Percentiles rank a stretch among this genome's conserved stretches.
Conservation (phyloP, 2,113 vertebrate genomes). For the Elachura formosa region DNA sequence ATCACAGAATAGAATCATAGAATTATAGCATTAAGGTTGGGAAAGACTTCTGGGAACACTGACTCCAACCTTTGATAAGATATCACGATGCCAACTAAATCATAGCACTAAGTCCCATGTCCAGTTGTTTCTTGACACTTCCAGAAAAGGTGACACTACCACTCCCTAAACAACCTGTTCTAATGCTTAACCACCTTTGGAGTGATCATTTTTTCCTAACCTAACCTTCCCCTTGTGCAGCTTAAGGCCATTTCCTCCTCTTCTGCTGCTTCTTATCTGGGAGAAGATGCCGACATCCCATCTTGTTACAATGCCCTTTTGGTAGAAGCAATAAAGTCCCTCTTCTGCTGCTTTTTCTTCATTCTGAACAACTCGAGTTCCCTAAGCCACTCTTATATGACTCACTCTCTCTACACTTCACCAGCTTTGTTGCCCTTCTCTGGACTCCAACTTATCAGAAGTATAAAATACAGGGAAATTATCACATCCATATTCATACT, state of each 20-base stretch:
- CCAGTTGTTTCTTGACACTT: background rate
- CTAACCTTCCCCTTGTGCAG: background rate
- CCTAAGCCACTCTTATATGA: background rate
- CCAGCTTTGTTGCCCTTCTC: background rate
- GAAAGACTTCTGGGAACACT: background rate
- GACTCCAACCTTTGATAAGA: background rate
- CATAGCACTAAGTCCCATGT: background rate
- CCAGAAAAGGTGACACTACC: background rate
- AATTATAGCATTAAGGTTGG: background rate
- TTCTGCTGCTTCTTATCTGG: background rate
- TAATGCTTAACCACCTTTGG: background rate
- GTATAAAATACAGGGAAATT: background rate
- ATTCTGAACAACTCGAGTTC: background rate
- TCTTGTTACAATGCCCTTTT: background rate
- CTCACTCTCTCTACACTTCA: background rate
- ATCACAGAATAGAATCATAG: background rate
- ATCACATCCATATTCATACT: background rate
- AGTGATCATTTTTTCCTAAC: background rate
- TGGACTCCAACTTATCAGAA: background rate
- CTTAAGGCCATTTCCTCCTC: background rate
- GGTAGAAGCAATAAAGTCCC: background rate
- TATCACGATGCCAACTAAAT: background rate
- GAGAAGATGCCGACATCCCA: accelerated
- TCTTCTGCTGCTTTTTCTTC: background rate
- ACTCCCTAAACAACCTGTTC: background rate